phyloP scores from a whole-genome alignment of 2,113 vertebrate species.

The Pangasianodon hypophthalmus region DNA sequence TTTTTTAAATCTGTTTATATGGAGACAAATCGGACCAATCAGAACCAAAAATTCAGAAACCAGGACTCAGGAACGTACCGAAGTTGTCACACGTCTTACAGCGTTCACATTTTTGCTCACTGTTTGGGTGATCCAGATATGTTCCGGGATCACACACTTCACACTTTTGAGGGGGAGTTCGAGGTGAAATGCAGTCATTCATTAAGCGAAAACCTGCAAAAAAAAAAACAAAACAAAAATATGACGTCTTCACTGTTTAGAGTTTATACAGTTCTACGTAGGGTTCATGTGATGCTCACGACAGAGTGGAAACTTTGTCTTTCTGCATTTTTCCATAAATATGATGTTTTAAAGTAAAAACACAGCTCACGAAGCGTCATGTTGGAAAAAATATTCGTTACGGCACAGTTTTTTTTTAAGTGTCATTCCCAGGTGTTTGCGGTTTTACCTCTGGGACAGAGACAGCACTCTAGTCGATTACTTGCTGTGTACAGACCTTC shows the following conservation, averaged over 20 bases:
- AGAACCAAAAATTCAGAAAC: background rate
- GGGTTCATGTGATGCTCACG: background rate
- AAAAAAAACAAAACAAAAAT: slow-evolving; percentile 5
- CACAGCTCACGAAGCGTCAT: background rate
- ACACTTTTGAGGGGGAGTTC: background rate
- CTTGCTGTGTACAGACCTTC: slow-evolving; percentile 31
- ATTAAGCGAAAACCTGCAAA: slow-evolving; percentile 51
- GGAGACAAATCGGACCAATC: background rate
- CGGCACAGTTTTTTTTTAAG: background rate
- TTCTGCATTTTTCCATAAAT: background rate
- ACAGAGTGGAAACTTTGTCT: background rate
- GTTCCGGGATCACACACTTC: rapidly evolving
- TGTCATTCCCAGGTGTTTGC: background rate
- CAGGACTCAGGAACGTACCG: slow-evolving; percentile 49
- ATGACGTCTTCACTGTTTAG: background rate
- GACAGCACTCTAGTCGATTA: slow-evolving; percentile 49
- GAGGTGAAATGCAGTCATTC: background rate
- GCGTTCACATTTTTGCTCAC: rapidly evolving
- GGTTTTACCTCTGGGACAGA: slow-evolving; percentile 55
- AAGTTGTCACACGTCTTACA: slow-evolving; percentile 59
- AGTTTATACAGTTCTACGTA: background rate
- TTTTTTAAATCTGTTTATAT: no score
- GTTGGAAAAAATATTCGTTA: background rate
- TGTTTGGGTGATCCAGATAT: slow-evolving; percentile 37
- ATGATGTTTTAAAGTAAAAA: background rate